Base-by-base conservation (phyloP, 2,113 vertebrate species). In the Corydoras sp. region DNA sequence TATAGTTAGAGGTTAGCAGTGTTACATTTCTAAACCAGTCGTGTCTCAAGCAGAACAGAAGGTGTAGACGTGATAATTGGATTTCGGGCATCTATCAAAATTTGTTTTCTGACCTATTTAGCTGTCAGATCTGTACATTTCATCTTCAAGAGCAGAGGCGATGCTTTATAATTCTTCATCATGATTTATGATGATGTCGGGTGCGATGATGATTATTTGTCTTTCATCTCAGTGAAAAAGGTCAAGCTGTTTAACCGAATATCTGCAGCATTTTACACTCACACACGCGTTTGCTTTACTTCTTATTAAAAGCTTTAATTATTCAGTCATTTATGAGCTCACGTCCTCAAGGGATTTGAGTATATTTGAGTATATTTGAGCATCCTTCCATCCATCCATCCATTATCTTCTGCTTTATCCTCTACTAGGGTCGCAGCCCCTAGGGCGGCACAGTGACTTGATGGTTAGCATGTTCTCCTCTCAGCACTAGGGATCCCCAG, bases 61-160 rank as follows among this genome's bases (percentile, higher is more conserved):
- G 35, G 35, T 30, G 5, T 58, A 30, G 53, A 72, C 29, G 29
- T 63, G 53, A 71, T 69, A 11, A 30, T 71, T 71, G 18, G 5
- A 0, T 30, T 71, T 18, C 15, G 10, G n/a, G 48, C 35, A 58
- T 64, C 29, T 58, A 56, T 64, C 31, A 72, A 58, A 64, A 49
- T 64, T 35, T 48, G 30, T 30, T 43, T 71, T 56, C 12, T 10
- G 50, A 62, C 58, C 30, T 70, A 30, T 35, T 70, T 70, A 11
- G 48, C 49, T 53, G 32, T 18, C 43, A 11, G 32, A 94, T 93
- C 95, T 94, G 94, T 64, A 58, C 9, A 13, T 13, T 24, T 63
- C 31, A 56, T 24, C 48, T 43, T 54, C 64, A 31, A 50, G 51
- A 69, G 72, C 60, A 13, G 18, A 73, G 48, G 56, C 68, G 50